Evolutionary conservation across 2,888 invertebrate species (phyloP).

Genomic region (Parnassius orleans): DNA sequence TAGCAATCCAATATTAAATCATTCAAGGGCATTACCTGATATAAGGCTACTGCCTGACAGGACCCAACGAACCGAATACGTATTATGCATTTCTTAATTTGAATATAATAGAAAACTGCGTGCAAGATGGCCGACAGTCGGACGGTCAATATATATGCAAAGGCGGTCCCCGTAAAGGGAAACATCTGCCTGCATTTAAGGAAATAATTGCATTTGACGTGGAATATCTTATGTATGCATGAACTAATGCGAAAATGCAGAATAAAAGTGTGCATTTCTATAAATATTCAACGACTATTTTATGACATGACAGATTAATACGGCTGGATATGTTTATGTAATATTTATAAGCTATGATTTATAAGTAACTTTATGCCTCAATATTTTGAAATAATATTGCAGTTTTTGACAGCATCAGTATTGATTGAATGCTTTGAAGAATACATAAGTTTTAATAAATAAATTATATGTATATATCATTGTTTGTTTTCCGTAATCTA

Average conservation of each 20-base stretch:
- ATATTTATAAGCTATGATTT: no score
- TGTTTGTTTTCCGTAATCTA: no score
- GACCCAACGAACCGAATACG: not conserved
- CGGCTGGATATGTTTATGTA: not conserved
- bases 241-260: slow-evolving; percentile 22
- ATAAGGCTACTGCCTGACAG: not conserved
- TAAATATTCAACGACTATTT: slow-evolving; percentile 21
- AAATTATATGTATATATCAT: no score
- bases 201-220: slow-evolving; percentile 43
- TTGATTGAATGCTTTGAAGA: no score
- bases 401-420: no score
- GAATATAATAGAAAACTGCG: slow-evolving; percentile 68
- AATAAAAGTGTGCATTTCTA: slow-evolving; percentile 2
- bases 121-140: slow-evolving; percentile 46
- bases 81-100: slow-evolving; percentile 48
- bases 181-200: slow-evolving; percentile 45
- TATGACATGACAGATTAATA: not conserved
- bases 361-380: not conserved
- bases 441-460: no score
- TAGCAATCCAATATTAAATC: not conserved
- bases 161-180: slow-evolving; percentile 40
- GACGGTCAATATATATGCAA: slow-evolving; percentile 59
- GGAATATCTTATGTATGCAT: slow-evolving; percentile 36
- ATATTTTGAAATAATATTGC: no score
- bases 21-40: not conserved